Percentiles rank a stretch among this genome's conserved stretches.
Evolutionary conservation across 1,140 invertebrate species (phyloP).

Genomic region (Limonius californicus): DNA sequence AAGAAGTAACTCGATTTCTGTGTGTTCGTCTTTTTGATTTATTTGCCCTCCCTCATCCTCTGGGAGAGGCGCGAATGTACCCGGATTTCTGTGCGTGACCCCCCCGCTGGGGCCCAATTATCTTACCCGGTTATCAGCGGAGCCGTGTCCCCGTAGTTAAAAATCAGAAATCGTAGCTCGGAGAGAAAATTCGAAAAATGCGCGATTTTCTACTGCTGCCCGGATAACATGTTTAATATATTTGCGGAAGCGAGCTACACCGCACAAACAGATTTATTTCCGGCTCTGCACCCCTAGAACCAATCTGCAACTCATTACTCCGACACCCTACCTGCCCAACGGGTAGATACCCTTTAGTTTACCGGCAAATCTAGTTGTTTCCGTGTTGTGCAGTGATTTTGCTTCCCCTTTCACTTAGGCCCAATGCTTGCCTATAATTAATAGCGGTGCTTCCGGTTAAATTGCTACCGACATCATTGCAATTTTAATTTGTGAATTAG

Average conservation of each 20-base stretch:
- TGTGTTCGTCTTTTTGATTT: neutral
- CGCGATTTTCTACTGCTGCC: neutral
- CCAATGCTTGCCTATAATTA: too few species aligned
- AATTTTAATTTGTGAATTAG: too few species aligned
- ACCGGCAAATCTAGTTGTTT: neutral
- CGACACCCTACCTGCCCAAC: conserved; percentile 7
- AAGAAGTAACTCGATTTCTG: neutral
- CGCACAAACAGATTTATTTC: conserved; percentile 12
- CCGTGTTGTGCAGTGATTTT: too few species aligned
- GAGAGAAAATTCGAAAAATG: neutral
- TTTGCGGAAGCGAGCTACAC: conserved; percentile 5
- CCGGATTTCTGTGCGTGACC: neutral
- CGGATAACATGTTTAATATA: conserved; percentile 5
- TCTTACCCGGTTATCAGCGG: neutral
- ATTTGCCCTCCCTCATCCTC: neutral
- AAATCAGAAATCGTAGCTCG: neutral
- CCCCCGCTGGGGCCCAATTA: neutral
- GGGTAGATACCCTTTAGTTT: conserved; percentile 5
- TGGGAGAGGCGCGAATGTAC: neutral
- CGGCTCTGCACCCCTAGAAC: conserved; percentile 4
- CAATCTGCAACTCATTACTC: conserved; percentile 14
- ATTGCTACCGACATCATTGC: too few species aligned
- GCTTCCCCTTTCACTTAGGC: too few species aligned
- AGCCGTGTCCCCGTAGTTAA: neutral
- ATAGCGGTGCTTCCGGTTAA: too few species aligned